Base-by-base conservation (phyloP, 2,888 invertebrate genomes). In the Blastobasis adustella region DNA sequence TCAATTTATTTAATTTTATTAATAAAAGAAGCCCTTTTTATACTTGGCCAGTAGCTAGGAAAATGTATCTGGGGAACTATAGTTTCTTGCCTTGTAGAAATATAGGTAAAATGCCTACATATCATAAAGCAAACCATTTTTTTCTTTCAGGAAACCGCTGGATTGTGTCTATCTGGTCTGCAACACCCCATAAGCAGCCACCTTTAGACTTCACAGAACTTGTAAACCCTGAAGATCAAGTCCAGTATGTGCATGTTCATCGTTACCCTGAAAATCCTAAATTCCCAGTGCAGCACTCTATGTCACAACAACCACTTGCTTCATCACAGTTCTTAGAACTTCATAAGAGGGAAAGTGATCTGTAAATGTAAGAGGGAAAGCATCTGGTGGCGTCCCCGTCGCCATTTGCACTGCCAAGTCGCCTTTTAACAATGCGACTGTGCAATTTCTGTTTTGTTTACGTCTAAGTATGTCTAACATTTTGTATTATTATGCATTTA, bases 101-200 rank as follows among this genome's bases (percentile, higher is more conserved):
- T 40, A 6, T 40, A 5, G 8, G 5, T 6, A 5, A 9, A 6
- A 41, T 9, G 9, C 9, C 6, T 41, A 41, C 5, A 44, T 47
- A 53, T 47, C 23, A 41, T 45, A 38, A 10, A 23, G 3, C 9
- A 23, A 4, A 47, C 6, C 23, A 9, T 42, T 5, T 5, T 46
- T 50, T 54, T 40, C 54, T 70, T 73, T 39, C 71, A 94, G 96
- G 95, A 48, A 96, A 95, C 75, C 94, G 95, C 67, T 96, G 94
- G 94, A 83, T 96, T 54, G 92, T 94, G 10, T 93, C 96, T 2
- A 89, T 96, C 73, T 96, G 95, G 95, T 93, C 95, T 2, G 90
- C 94, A 42, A 93, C 95, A 5, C 96, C 96, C 0, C 93, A 95
- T 73, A 93, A 94, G 60, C 95, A 95, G 71, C 94, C 95, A 4